Percentiles rank a stretch among this genome's conserved stretches.
Conservation (phyloP, 2,113 vertebrate genomes). For the Zootoca vivipara region DNA sequence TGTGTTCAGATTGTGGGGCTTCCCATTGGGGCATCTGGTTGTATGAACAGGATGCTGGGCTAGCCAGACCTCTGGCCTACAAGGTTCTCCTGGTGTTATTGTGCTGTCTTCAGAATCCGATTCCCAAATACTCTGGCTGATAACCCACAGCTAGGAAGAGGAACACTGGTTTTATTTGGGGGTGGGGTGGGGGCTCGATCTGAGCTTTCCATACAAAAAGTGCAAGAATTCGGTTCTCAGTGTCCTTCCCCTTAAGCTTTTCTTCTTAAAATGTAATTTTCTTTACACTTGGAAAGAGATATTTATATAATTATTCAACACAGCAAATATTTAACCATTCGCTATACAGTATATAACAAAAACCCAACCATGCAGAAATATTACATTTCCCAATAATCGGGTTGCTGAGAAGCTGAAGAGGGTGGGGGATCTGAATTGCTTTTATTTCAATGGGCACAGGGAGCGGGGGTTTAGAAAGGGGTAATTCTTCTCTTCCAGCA, state of each 20-base stretch:
- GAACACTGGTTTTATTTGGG: background rate
- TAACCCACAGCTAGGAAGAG: background rate
- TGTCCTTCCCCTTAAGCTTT: background rate
- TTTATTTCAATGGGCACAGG: background rate
- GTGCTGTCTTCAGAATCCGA: background rate
- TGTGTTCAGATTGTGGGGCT: too few species aligned
- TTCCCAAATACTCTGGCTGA: background rate
- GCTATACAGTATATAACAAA: background rate
- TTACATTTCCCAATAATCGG: background rate
- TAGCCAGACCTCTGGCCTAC: too few species aligned
- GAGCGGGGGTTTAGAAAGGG: background rate
- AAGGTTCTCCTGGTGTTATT: too few species aligned
- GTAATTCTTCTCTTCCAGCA: background rate
- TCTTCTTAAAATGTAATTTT: background rate
- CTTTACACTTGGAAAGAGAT: background rate
- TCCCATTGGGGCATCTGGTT: too few species aligned
- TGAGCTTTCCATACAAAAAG: background rate
- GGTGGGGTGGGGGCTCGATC: fast-evolving
- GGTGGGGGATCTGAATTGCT: background rate
- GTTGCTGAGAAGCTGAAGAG: background rate
- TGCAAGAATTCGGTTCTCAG: background rate
- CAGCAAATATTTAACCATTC: background rate
- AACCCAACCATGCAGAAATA: background rate
- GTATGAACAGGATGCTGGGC: too few species aligned
- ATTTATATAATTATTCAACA: background rate